Percentiles rank a stretch among this genome's conserved stretches.
phyloP scores from a whole-genome alignment of 2,113 vertebrate genomes.

The Ceyx cyanopectus region DNA sequence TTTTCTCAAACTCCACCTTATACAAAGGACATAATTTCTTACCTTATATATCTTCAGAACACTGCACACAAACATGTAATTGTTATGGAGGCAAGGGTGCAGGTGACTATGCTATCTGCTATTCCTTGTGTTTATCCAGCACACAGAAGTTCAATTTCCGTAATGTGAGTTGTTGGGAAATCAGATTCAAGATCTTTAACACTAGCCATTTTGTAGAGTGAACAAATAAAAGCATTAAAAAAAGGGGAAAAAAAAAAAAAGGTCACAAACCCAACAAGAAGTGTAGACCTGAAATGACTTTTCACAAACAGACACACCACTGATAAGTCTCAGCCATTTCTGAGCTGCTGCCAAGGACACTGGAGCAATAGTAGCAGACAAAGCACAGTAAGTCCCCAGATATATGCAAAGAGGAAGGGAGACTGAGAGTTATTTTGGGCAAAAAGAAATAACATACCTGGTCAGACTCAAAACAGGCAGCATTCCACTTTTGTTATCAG shows the following conservation, averaged over 20 bases:
- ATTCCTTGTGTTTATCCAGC: background rate
- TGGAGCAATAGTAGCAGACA: background rate
- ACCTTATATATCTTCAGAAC: background rate
- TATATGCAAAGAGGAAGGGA: background rate
- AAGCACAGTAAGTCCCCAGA: background rate
- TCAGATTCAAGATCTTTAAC: background rate
- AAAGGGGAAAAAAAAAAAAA: background rate
- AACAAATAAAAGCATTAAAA: background rate
- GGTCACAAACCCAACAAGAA: background rate
- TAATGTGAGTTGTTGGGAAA: constrained; percentile 3
- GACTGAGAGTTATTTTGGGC: background rate
- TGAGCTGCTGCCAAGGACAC: background rate
- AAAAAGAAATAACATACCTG: background rate
- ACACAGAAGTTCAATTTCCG: background rate
- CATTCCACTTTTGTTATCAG: background rate
- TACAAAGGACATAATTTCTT: background rate
- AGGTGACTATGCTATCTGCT: background rate
- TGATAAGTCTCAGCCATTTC: background rate
- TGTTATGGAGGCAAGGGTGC: background rate
- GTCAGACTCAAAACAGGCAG: background rate
- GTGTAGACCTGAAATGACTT: background rate
- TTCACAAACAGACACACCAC: background rate
- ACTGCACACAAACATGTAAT: background rate
- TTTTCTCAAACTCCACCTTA: constrained; percentile 7
- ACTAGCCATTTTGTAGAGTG: background rate